phyloP scores from a whole-genome alignment of 30 jellyfish, hydroid and myxozoan species.

The Turritopsis rubra region DNA sequence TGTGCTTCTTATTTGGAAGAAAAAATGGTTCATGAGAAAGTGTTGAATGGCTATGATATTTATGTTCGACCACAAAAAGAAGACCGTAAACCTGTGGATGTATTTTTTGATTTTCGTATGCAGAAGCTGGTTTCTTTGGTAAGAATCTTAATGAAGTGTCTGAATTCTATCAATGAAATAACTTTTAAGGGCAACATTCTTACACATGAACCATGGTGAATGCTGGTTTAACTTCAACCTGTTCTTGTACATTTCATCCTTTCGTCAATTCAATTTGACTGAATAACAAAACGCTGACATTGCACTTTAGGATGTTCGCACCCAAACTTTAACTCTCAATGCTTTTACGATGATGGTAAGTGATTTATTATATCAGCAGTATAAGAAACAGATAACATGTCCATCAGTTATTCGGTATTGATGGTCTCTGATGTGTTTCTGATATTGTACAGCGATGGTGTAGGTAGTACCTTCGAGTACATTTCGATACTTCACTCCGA shows the following conservation, averaged over 20 bases:
- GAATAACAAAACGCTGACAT: not conserved
- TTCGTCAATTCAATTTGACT: not conserved
- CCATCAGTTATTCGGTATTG: no score
- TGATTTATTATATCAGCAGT: not conserved
- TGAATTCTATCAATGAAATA: no score
- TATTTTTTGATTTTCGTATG: not conserved
- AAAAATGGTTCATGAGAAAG: not conserved
- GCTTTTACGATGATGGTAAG: not conserved
- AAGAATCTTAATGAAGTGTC: no score
- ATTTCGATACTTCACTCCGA: not conserved
- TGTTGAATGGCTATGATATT: not conserved
- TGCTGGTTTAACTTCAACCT: not conserved
- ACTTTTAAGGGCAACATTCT: not conserved
- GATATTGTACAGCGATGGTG: no score
- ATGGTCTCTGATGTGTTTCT: no score
- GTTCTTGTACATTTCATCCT: not conserved
- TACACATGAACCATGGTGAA: not conserved
- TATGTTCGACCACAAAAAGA: not conserved
- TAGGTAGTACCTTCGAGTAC: not conserved
- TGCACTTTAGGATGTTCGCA: not conserved
- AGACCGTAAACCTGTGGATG: not conserved
- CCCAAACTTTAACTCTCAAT: not conserved
- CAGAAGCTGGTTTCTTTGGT: not conserved
- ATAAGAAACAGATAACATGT: no score
- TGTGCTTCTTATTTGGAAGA: not conserved